These are phyloP conservation scores for Nomada ferruginata DNA, from an alignment of 2,888 invertebrate genomes.

Conservation along the genomic window DNA sequence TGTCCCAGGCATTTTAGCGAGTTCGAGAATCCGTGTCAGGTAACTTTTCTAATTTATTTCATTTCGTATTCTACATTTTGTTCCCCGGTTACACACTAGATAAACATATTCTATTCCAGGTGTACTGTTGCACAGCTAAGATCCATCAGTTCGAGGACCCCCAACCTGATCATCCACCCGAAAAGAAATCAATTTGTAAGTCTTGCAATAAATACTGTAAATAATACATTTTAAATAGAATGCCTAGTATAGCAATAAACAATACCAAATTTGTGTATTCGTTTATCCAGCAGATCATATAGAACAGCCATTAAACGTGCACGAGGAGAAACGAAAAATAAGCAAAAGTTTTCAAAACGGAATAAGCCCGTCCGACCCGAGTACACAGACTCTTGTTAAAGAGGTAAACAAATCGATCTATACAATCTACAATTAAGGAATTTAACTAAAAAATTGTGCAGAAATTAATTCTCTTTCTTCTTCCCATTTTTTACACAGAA, in stretches of 20 bases:
- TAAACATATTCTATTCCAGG: constrained; percentile 55
- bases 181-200: constrained; percentile 81
- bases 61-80: not conserved
- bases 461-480: no score
- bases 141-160: constrained; percentile 81
- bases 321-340: constrained; percentile 81
- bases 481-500: constrained; percentile 56
- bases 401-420: constrained; percentile 70
- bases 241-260: not conserved
- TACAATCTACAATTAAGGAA: not conserved
- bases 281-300: constrained; percentile 78
- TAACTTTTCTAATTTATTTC: constrained; percentile 40
- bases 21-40: constrained; percentile 80
- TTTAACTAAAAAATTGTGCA: no score
- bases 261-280: not conserved
- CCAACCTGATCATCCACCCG: constrained; percentile 78
- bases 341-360: constrained; percentile 81
- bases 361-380: constrained; percentile 80
- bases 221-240: not conserved
- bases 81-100: not conserved
- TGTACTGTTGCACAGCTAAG: constrained; percentile 80
- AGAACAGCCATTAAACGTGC: constrained; percentile 79
- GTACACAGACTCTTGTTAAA: constrained; percentile 81
- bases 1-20: constrained; percentile 79
- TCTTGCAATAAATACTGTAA: constrained; percentile 16